Evolutionary conservation across 1,140 invertebrate genomes (phyloP).

Genomic region (Drosophila subpulchrella): DNA sequence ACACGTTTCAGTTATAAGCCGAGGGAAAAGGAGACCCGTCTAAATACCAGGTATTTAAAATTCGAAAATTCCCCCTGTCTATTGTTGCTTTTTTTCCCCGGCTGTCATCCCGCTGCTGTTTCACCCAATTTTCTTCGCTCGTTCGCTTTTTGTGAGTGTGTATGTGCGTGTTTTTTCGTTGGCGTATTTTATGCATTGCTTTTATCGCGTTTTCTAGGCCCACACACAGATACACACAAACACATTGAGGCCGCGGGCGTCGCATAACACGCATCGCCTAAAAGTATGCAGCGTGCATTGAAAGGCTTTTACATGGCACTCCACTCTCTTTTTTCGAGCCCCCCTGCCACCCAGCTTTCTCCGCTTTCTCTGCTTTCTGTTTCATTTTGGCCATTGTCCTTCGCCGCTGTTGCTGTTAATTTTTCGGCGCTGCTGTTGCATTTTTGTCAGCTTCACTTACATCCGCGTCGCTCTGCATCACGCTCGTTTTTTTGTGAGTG

Average conservation of each 20-base stretch:
- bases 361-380: constrained; percentile 33
- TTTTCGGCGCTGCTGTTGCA: constrained; percentile 74
- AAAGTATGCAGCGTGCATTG: constrained; percentile 78
- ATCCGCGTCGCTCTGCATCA: constrained; percentile 54
- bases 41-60: constrained; percentile 8
- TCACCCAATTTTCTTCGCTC: constrained; percentile 34
- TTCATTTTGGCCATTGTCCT: constrained; percentile 56
- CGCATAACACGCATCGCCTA: constrained; percentile 63
- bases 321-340: constrained; percentile 15
- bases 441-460: constrained; percentile 57
- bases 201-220: constrained; percentile 79
- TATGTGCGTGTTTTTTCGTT: constrained; percentile 8
- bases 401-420: constrained; percentile 71
- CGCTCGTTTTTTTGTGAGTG: constrained; percentile 21
- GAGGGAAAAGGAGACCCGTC: too few species aligned
- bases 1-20: background rate
- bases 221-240: constrained; percentile 20
- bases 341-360: background rate
- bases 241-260: constrained; percentile 30
- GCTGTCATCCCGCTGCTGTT: constrained; percentile 2
- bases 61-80: constrained; percentile 8
- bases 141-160: constrained; percentile 10
- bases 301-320: constrained; percentile 76
- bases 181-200: constrained; percentile 77
- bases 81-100: constrained; percentile 20